Conservation (phyloP, 2,888 invertebrate genomes). For the Himalopsyche kuldschensis region DNA sequence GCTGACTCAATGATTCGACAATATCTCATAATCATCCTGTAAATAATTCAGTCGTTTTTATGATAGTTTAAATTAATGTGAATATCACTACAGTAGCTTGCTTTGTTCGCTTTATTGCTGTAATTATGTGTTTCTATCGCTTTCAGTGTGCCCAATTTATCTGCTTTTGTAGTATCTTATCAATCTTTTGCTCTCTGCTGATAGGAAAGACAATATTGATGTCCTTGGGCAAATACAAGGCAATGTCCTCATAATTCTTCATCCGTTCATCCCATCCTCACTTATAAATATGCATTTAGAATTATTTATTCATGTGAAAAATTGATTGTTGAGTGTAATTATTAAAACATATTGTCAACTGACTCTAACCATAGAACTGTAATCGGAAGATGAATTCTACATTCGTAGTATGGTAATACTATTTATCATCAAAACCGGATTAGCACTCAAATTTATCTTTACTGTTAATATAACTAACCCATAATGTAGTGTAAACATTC, state of each 20-base stretch:
- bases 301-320: neutral
- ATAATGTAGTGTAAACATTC: neutral
- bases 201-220: neutral
- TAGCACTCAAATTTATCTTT: neutral
- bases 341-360: neutral
- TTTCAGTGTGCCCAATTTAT: conserved; percentile 26
- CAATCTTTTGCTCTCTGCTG: conserved; percentile 25
- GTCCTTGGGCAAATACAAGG: neutral
- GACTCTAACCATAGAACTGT: neutral
- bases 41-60: conserved; percentile 16
- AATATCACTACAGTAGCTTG: conserved; percentile 1
- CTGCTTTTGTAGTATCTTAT: conserved; percentile 57
- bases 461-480: neutral
- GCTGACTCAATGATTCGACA: neutral
- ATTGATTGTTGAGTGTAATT: neutral
- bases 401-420: neutral
- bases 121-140: conserved; percentile 37
- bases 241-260: conserved; percentile 2
- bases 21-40: neutral
- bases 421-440: neutral
- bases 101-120: conserved; percentile 22
- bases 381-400: neutral
- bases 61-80: conserved; percentile 35
- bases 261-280: conserved; percentile 16
- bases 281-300: conserved; percentile 11